Evolutionary conservation across 2,888 invertebrate genomes (phyloP), one percentile per base, ranked within the genome.

Genomic region (Ferdinandea cuprea): DNA sequence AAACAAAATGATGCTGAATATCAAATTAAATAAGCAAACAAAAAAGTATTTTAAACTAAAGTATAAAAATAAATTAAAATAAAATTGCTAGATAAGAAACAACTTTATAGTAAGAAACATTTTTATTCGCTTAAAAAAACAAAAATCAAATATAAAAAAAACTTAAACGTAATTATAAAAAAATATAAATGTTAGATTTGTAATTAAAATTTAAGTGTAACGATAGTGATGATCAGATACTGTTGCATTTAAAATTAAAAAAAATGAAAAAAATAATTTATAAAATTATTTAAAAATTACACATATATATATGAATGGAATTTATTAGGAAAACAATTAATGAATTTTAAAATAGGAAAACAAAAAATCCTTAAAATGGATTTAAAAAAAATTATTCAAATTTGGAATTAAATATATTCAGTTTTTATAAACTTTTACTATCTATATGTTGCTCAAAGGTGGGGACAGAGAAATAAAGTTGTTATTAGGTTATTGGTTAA

Each of bases 191-290:
- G 81, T 83, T 78, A 83, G 72, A 68, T 83, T 46, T 81, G 65
- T 81, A 76, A 77, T 42, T 59, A 54, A 58, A 76, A 17, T 77
- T n/a, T 83, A 83, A 73, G 83, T 78, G 61, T 83, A 78, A 78
- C 68, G 48, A 73, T 50, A 66, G 61, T 50, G 66, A 78, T 77
- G 72, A 78, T 83, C 83, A 78, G 83, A 83, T 83, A 83, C 61
- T 83, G 83, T 78, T 78, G 78, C 78, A 83, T 83, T 83, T 83
- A 78, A 73, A 56, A 68, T 42, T 72, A 15, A 15, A 59, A 59
- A 58, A 56, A 74, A 7, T 52, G n/a, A 40, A 46, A 28, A 65
- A 21, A 63, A 72, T 48, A 68, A 32, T 42, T 44, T 54, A 28
- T 35, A 28, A 66, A 37, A 42, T 58, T 13, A 32, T 48, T 17